Conservation (phyloP, 2,113 vertebrate species). For the Steatornis caripensis region DNA sequence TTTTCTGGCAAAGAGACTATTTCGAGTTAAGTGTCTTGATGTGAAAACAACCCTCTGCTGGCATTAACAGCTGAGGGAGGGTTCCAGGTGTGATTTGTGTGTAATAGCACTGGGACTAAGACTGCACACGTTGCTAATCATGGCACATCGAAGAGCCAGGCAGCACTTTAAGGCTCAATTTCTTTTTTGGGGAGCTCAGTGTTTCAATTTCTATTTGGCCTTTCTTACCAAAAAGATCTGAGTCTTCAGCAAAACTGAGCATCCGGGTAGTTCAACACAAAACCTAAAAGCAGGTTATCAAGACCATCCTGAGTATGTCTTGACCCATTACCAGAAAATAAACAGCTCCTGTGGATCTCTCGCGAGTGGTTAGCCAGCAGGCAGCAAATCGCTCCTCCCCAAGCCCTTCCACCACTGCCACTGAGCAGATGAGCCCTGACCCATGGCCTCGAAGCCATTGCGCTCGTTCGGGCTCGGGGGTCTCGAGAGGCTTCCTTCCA, state of each 20-base stretch:
- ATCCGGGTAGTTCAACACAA: background rate
- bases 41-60: background rate
- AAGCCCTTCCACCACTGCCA: background rate
- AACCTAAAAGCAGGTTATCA: background rate
- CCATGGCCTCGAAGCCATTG: accelerated
- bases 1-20: background rate
- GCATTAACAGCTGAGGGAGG: background rate
- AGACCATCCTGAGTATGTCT: background rate
- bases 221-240: background rate
- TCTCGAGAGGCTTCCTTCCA: background rate
- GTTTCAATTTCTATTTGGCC: background rate
- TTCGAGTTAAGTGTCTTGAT: background rate
- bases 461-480: accelerated
- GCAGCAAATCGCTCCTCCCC: background rate
- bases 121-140: background rate
- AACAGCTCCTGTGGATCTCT: background rate
- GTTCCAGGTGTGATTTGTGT: background rate
- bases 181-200: background rate
- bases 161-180: background rate
- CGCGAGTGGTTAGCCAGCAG: background rate
- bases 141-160: background rate
- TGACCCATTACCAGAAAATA: background rate
- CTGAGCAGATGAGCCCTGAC: background rate
- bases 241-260: background rate
- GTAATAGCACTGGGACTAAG: background rate